These are phyloP conservation scores for Mirza zaza DNA, from an alignment of 2,113 vertebrate species.

Conservation along the genomic window DNA sequence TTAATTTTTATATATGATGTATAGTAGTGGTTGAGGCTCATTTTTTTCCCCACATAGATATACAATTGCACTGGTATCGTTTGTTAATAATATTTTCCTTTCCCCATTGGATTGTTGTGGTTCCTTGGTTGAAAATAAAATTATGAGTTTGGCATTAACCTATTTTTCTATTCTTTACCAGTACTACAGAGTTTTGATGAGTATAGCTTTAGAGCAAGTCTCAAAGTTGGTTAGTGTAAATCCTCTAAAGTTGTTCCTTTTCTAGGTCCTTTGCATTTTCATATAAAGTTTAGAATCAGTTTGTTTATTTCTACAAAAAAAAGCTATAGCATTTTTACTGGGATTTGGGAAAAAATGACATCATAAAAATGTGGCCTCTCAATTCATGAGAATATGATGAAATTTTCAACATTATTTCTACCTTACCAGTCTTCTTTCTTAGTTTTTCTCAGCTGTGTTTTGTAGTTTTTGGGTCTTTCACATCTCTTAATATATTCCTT, in stretches of 20 bases:
- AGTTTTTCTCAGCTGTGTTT: background rate
- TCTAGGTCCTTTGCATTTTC: background rate
- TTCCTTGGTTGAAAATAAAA: background rate
- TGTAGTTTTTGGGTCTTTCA: background rate
- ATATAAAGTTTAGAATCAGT: background rate
- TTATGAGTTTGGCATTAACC: background rate
- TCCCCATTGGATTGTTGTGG: background rate
- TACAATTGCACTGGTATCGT: background rate
- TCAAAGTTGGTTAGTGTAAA: background rate
- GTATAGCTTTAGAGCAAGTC: background rate
- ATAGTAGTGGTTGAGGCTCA: background rate
- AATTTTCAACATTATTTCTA: conserved; percentile 13
- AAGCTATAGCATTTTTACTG: background rate
- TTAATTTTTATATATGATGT: background rate
- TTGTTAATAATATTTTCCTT: background rate
- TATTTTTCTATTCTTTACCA: background rate
- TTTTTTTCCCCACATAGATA: background rate
- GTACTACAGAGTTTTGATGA: background rate
- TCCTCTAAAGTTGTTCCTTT: background rate
- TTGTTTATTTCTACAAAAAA: conserved; percentile 1
- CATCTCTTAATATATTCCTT: background rate
- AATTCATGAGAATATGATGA: background rate
- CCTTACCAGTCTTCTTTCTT: background rate
- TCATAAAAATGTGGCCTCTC: background rate
- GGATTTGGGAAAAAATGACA: background rate